Conservation (phyloP, 2,797 vertebrate genomes). For the Gadopsis marmoratus region DNA sequence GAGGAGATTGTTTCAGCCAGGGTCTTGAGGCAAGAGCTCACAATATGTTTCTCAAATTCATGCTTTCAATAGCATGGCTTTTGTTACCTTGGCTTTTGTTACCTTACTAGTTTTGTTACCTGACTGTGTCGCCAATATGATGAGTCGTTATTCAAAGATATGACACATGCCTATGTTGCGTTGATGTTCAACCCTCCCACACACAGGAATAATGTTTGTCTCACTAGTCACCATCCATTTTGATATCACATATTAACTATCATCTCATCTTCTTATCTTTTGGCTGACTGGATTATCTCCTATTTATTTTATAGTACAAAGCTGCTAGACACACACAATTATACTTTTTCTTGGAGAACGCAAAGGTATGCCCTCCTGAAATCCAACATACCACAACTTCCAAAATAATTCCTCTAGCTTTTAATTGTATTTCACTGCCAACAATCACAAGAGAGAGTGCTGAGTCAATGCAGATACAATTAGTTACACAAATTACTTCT, state of each 20-base stretch:
- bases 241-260: conserved; percentile 10
- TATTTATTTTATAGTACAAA: neutral
- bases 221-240: conserved; percentile 8
- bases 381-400: conserved; percentile 14
- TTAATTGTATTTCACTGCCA: conserved; percentile 13
- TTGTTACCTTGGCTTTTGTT: conserved; percentile 32
- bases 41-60: conserved; percentile 53
- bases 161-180: neutral
- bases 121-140: conserved; percentile 3
- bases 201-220: conserved; percentile 8
- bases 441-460: conserved; percentile 12
- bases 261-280: neutral
- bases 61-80: conserved; percentile 44
- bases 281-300: neutral
- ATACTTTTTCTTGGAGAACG: neutral
- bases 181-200: conserved; percentile 17
- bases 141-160: neutral
- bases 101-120: neutral
- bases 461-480: conserved; percentile 22
- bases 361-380: neutral
- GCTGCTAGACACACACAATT: neutral
- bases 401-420: conserved; percentile 17
- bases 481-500: conserved; percentile 24
- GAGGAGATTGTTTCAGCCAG: conserved; percentile 71
- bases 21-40: conserved; percentile 52